These are phyloP conservation scores for Silurus asotus DNA, from an alignment of 2,113 vertebrate species.

Conservation along the genomic window DNA sequence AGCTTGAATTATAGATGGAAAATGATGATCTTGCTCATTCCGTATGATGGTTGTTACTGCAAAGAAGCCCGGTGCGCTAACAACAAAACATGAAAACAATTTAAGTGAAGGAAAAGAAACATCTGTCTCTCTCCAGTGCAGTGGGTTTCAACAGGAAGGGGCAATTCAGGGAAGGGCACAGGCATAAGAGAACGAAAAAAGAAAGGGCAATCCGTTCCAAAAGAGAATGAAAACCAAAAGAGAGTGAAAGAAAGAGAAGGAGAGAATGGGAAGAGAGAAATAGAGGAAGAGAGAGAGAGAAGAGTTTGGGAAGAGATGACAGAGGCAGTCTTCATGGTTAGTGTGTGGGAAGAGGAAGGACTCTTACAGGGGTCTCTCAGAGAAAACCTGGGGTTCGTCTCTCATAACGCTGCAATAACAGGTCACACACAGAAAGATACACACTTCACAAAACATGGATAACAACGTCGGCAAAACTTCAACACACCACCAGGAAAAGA, in stretches of 20 bases:
- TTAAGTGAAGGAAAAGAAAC: slow-evolving; percentile 44
- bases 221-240: slow-evolving; percentile 60
- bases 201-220: slow-evolving; percentile 74
- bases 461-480: slow-evolving; percentile 51
- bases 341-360: slow-evolving; percentile 75
- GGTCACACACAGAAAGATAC: slow-evolving; percentile 56
- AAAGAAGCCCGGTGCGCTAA: slow-evolving; percentile 70
- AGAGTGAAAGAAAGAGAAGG: slow-evolving; percentile 60
- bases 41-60: slow-evolving; percentile 67
- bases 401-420: slow-evolving; percentile 79
- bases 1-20: slow-evolving; percentile 61
- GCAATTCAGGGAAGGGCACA: slow-evolving; percentile 62
- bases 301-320: slow-evolving; percentile 70
- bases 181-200: slow-evolving; percentile 66
- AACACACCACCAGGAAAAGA: slow-evolving; percentile 50
- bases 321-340: slow-evolving; percentile 75
- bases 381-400: slow-evolving; percentile 76
- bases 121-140: slow-evolving; percentile 60
- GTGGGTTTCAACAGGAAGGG: slow-evolving; percentile 43
- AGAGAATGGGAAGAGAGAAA: slow-evolving; percentile 56
- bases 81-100: slow-evolving; percentile 44
- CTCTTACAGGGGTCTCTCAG: slow-evolving; percentile 76
- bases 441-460: slow-evolving; percentile 57
- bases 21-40: slow-evolving; percentile 70
- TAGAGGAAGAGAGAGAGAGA: slow-evolving; percentile 56